Percentiles rank a stretch among this genome's conserved stretches.
Conservation (phyloP, 2,113 vertebrate genomes). For the Tauraco erythrolophus region DNA sequence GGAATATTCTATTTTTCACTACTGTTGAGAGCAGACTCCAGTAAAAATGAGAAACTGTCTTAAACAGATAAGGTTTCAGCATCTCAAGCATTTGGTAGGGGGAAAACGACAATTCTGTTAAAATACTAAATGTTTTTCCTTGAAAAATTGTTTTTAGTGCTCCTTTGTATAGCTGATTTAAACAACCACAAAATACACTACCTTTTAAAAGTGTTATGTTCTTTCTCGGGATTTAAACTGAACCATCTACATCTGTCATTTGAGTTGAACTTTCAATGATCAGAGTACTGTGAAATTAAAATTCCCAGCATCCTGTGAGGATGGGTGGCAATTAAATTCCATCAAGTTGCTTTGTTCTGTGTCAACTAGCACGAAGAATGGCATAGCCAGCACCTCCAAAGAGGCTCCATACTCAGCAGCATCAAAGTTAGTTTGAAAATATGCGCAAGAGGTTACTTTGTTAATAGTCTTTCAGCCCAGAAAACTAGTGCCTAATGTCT, state of each 20-base stretch:
- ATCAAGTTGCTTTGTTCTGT: not conserved
- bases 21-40: not conserved
- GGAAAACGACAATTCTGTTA: not conserved
- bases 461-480: not conserved
- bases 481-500: not conserved
- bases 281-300: not conserved
- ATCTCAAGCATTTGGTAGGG: not conserved
- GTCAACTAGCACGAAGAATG: not conserved
- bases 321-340: not conserved
- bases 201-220: not conserved
- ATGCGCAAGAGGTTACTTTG: not conserved
- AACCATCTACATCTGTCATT: not conserved
- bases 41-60: not conserved
- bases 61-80: not conserved
- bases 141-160: not conserved
- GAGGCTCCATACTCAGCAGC: not conserved
- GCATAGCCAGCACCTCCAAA: not conserved
- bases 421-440: not conserved
- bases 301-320: not conserved
- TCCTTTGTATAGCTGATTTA: not conserved
- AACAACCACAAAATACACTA: not conserved
- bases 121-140: not conserved
- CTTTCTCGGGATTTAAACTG: not conserved
- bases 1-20: not conserved
- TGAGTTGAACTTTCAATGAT: not conserved